Conservation (phyloP, 2,113 vertebrate species). For the Petaurus breviceps region DNA sequence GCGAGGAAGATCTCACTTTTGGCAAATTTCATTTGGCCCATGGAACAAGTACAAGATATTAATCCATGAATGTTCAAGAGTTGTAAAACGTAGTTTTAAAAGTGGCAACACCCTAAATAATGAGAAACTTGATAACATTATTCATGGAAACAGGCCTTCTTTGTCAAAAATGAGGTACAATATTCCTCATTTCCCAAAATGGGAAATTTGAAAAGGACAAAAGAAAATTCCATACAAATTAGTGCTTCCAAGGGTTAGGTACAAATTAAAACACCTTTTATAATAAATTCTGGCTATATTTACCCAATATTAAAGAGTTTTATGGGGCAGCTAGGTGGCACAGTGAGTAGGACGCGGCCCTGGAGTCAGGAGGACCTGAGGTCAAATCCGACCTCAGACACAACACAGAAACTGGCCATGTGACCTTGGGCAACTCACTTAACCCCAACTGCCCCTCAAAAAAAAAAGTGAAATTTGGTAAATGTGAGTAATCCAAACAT, state of each 20-base stretch:
- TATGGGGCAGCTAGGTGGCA: too few relatives aligned
- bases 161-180: background rate
- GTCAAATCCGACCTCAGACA: too few relatives aligned
- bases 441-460: too few relatives aligned
- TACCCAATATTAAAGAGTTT: background rate
- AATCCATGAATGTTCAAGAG: background rate
- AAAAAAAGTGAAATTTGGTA: background rate
- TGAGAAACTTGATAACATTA: background rate
- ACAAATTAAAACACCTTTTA: background rate
- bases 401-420: too few relatives aligned
- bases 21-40: background rate
- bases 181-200: background rate
- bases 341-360: too few relatives aligned
- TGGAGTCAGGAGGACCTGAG: too few relatives aligned
- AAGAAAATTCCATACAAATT: background rate
- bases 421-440: too few relatives aligned
- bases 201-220: background rate
- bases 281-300: background rate
- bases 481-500: background rate
- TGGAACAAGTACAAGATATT: background rate
- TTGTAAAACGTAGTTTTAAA: background rate
- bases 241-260: background rate
- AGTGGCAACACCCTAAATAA: background rate
- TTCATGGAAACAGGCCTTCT: background rate
- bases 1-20: background rate